phyloP scores from a whole-genome alignment of 1,140 invertebrate genomes.

The Oryzaephilus surinamensis region DNA sequence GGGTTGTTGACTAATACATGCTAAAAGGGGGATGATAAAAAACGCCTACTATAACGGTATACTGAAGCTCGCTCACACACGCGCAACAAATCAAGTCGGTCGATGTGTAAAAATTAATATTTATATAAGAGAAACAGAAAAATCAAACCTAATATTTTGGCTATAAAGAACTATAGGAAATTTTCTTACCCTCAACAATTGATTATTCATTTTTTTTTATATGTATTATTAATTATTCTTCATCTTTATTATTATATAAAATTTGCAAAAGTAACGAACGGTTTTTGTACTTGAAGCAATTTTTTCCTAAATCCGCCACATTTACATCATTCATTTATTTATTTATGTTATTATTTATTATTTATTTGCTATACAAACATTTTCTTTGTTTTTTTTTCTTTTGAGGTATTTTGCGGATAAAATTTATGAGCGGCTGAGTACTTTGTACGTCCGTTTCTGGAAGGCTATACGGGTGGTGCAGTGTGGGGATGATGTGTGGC shows the following conservation, averaged over 20 bases:
- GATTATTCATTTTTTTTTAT: constrained; percentile 32
- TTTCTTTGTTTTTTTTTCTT: constrained; percentile 1
- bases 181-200: constrained; percentile 34
- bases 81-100: constrained; percentile 27
- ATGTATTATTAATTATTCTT: constrained; percentile 29
- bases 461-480: constrained; percentile 28
- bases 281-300: constrained; percentile 37
- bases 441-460: constrained; percentile 33
- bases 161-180: constrained; percentile 31
- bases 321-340: constrained; percentile 19
- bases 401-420: constrained; percentile 29
- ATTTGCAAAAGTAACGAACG: constrained; percentile 37
- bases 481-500: constrained; percentile 17
- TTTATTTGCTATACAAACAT: constrained; percentile 6
- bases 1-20: too few species aligned
- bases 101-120: constrained; percentile 16
- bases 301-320: constrained; percentile 33
- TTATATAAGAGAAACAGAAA: constrained; percentile 11
- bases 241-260: too few species aligned
- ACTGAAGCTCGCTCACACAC: constrained; percentile 25
- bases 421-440: constrained; percentile 26
- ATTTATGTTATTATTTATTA: constrained; percentile 6
- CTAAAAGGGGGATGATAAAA: too few species aligned
- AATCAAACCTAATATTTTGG: constrained; percentile 21
- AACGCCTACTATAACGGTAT: constrained; percentile 16